Base-by-base conservation (phyloP, 2,888 invertebrate species). In the Tetrapedia diversipes region DNA sequence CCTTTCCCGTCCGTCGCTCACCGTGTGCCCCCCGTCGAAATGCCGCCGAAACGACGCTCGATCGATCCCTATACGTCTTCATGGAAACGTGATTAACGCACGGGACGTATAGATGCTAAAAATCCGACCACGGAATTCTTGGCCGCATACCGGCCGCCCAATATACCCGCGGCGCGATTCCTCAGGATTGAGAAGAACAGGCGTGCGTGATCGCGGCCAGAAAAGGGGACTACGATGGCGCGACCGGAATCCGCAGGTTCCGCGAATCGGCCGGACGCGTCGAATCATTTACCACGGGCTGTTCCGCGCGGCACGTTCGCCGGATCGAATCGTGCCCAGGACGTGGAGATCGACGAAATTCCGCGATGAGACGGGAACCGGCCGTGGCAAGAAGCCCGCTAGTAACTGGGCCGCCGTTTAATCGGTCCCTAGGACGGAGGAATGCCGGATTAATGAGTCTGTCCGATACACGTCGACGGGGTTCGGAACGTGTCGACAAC, bases 401-500 rank as follows among this genome's bases (percentile, higher is more conserved):
- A 47, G 71, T 68, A 73, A 69, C 59, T 43, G 63, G 72, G 29
- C 59, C 45, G 43, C 61, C 69, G 72, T 76, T 79, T 72, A 64
- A 80, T 79, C 65, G 80, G 34, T 56, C 47, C 27, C 70, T 39
- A 29, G 63, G 34, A 51, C 64, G 57, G 34, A 49, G 59, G 71
- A 71, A 68, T 56, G 56, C 47, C 41, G 77, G 83, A 83, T 86
- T 83, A 84, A 86, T 81, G 82, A 78, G 79, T 77, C 77, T 80
- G 72, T 69, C 64, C 76, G 70, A 66, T 75, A 71, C 72, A 78
- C 63, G 51, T 51, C 64, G 41, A 19, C 27, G 24, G 49, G 8
- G 16, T n/a, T 16, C 49, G 65, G 80, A 57, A 77, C 78, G 80
- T 80, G 81, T 83, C 84, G 84, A 86, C 86, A 86, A 84, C 81